These are phyloP conservation scores for Odontothrips loti DNA, from an alignment of 2,888 invertebrate species.

Conservation along the genomic window DNA sequence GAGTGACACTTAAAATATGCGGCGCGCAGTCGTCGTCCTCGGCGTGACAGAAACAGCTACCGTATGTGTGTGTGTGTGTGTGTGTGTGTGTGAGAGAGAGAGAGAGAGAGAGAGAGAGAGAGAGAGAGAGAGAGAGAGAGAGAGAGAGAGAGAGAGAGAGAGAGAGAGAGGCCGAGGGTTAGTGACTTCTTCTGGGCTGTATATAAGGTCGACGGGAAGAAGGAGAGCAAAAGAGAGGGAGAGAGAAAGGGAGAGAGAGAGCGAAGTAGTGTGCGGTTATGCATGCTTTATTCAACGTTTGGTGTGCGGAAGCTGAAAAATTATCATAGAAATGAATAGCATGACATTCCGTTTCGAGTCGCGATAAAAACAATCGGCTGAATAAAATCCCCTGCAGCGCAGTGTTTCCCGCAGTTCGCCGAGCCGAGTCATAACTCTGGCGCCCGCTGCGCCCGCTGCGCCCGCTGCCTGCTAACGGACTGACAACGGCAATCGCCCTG, in stretches of 20 bases:
- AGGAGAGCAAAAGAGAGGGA: background rate
- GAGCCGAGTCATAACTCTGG: background rate
- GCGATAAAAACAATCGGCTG: background rate
- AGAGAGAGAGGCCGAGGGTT: no score
- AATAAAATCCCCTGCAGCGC: background rate
- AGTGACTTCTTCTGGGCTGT: no score
- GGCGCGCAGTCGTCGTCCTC: no score
- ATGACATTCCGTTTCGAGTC: constrained; percentile 11
- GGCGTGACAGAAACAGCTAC: no score
- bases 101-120: background rate
- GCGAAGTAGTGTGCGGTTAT: background rate
- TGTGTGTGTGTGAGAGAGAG: background rate
- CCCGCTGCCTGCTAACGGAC: background rate
- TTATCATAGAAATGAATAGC: constrained; percentile 27
- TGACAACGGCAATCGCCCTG: no score
- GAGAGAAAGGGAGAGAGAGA: background rate
- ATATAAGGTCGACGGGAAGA: no score
- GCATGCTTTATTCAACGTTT: constrained; percentile 22
- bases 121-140: background rate
- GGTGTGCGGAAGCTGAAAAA: background rate
- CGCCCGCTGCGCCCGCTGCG: background rate
- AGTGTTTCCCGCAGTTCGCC: background rate
- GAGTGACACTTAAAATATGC: no score
- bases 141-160: background rate
- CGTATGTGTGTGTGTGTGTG: background rate